phyloP scores from a whole-genome alignment of 2,797 vertebrate species.

The Smutsia temminckii region DNA sequence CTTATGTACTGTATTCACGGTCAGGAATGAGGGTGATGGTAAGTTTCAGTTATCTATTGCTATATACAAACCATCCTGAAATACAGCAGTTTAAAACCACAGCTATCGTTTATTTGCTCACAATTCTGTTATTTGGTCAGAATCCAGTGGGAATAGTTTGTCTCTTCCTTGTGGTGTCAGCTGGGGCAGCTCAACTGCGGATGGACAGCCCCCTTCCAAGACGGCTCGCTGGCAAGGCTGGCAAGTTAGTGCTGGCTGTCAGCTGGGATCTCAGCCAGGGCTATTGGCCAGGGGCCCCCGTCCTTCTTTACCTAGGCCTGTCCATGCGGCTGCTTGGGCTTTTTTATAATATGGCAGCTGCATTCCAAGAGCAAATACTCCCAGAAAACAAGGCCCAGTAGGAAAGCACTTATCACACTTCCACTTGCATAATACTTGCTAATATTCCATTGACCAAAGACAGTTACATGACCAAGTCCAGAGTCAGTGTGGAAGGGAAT shows the following conservation, averaged over 20 bases:
- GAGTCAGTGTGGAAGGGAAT: background rate
- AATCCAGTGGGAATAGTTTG: background rate
- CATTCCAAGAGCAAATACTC: background rate
- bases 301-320: background rate
- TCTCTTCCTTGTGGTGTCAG: background rate
- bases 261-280: background rate
- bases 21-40: background rate
- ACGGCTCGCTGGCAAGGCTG: background rate
- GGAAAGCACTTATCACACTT: background rate
- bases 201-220: background rate
- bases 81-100: background rate
- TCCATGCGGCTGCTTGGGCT: background rate
- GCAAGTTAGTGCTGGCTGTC: background rate
- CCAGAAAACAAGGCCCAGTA: background rate
- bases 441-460: background rate
- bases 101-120: background rate
- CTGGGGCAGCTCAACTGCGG: background rate
- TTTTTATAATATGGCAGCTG: background rate
- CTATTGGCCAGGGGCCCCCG: background rate
- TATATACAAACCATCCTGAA: background rate
- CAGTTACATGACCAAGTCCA: background rate
- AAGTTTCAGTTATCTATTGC: background rate
- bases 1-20: background rate
- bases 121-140: background rate
- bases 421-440: background rate